These are phyloP conservation scores for Anguilla japonica DNA, from an alignment of 2,113 vertebrate species.

Conservation along the genomic window DNA sequence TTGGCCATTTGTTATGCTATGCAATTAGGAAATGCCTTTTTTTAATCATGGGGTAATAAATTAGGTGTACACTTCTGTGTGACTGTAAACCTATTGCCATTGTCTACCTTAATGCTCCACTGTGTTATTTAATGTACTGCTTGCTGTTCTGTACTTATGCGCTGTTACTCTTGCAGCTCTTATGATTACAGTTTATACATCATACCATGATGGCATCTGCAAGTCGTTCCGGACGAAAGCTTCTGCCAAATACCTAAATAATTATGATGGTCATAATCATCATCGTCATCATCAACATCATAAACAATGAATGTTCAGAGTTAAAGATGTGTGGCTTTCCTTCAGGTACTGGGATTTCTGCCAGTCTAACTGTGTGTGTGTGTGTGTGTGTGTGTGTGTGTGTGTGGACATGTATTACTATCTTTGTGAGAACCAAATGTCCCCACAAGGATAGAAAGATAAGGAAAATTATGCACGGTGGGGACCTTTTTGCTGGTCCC, in stretches of 20 bases:
- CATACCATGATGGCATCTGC: not conserved
- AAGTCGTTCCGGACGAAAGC: not conserved
- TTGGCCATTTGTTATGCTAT: not conserved
- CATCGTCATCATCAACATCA: not conserved
- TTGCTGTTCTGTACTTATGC: not conserved
- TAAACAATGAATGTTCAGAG: not conserved
- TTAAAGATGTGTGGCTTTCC: not conserved
- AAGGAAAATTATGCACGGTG: too few relatives aligned
- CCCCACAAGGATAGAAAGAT: too few relatives aligned
- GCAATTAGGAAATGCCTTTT: not conserved
- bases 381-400: not conserved
- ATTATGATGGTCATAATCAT: not conserved
- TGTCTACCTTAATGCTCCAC: not conserved
- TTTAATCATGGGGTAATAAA: not conserved
- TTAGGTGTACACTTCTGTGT: not conserved
- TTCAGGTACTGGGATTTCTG: not conserved
- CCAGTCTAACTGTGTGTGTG: not conserved
- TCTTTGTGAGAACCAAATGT: too few relatives aligned
- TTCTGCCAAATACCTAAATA: not conserved
- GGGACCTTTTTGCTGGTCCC: too few relatives aligned
- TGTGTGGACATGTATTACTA: too few relatives aligned
- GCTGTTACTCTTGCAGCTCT: not conserved
- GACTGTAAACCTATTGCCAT: not conserved
- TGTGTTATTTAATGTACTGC: not conserved
- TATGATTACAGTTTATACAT: not conserved